phyloP scores from a whole-genome alignment of 2,113 vertebrate genomes.

The Myrmecobius fasciatus region DNA sequence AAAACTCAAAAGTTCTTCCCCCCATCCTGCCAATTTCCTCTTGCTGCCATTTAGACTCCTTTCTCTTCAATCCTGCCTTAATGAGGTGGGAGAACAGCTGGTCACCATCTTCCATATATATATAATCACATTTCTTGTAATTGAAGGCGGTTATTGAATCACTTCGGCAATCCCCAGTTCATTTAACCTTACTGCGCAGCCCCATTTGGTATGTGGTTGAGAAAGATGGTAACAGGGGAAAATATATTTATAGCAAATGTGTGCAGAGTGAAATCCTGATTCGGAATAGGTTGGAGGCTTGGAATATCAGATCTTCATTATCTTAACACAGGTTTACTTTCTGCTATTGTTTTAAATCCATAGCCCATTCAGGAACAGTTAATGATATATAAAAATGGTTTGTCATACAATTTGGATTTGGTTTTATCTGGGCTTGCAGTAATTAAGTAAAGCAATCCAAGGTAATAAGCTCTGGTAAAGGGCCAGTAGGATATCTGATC shows the following conservation, averaged over 20 bases:
- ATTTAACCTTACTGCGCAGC: conserved; percentile 37
- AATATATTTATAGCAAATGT: conserved; percentile 43
- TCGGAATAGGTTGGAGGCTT: conserved; percentile 17
- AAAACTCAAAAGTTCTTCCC: conserved; percentile 50
- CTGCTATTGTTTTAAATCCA: conserved; percentile 51
- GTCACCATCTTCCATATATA: conserved; percentile 55
- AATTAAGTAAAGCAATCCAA: conserved; percentile 75
- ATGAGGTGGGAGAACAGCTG: conserved; percentile 69
- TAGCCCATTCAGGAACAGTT: conserved; percentile 37
- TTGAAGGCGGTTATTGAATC: conserved; percentile 54
- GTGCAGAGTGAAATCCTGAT: conserved; percentile 42
- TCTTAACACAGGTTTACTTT: not conserved
- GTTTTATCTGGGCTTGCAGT: conserved; percentile 71
- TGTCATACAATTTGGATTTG: conserved; percentile 55
- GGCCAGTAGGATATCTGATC: conserved; percentile 70
- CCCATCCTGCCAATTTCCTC: conserved; percentile 67
- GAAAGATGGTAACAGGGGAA: conserved; percentile 38
- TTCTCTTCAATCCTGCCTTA: conserved; percentile 42
- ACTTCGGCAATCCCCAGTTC: conserved; percentile 40
- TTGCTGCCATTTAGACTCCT: conserved; percentile 64
- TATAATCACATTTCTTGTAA: conserved; percentile 51
- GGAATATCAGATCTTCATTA: not conserved
- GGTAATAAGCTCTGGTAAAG: conserved; percentile 33
- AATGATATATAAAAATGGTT: conserved; percentile 37
- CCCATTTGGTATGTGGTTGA: conserved; percentile 46